Evolutionary conservation across 1,140 invertebrate species (phyloP).

Genomic region (Argopecten irradians): DNA sequence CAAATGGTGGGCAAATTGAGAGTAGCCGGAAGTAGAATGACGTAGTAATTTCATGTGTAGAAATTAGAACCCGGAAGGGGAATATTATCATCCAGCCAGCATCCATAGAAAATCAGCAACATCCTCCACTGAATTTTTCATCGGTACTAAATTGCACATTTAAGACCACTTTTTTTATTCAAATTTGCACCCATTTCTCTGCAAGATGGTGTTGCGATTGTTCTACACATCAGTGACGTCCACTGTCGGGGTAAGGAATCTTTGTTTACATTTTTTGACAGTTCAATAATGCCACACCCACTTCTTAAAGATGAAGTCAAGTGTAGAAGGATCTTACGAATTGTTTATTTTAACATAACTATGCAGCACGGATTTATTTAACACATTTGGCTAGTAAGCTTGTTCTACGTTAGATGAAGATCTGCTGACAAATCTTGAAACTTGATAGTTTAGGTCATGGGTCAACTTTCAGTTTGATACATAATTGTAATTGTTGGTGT

Average conservation of each 20-base stretch:
- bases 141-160: not conserved
- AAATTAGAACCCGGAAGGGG: slow-evolving; percentile 41
- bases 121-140: slow-evolving; percentile 35
- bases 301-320: not conserved
- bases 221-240: slow-evolving; percentile 47
- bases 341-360: not conserved
- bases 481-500: no score
- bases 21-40: slow-evolving; percentile 36
- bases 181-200: slow-evolving; percentile 19
- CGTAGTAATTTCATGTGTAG: slow-evolving; percentile 36
- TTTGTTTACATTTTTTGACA: slow-evolving; percentile 48
- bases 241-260: slow-evolving; percentile 46
- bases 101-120: slow-evolving; percentile 45
- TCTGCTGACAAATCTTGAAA: not conserved
- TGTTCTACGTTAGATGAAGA: not conserved
- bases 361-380: not conserved
- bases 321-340: not conserved
- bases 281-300: slow-evolving; percentile 7
- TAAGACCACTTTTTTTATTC: not conserved
- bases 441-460: not conserved
- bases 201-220: slow-evolving; percentile 52
- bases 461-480: slow-evolving; percentile 1
- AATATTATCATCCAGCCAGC: slow-evolving; percentile 38
- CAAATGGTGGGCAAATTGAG: slow-evolving; percentile 28
- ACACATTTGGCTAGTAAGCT: not conserved